Base-by-base conservation (phyloP, 1,140 invertebrate genomes). In the Drosophila virilis region DNA sequence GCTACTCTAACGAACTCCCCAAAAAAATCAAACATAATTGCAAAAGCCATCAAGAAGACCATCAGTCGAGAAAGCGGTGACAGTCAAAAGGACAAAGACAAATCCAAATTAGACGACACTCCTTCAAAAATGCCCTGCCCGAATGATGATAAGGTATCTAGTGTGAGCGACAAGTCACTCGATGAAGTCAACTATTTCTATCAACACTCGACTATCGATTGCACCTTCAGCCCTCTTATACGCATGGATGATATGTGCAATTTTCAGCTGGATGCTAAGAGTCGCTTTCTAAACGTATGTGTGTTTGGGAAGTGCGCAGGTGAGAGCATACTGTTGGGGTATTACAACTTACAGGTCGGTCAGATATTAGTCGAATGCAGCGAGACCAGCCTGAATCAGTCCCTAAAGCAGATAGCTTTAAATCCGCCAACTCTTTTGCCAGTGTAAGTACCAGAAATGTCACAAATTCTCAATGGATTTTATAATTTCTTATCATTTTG, bases 281-380 rank as follows among this genome's bases (percentile, higher is more conserved):
- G 94, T 83, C 95, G 94, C 64, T 98, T 96, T 92, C 93, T 98
- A 42, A 98, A 98, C 92, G 92, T 98, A 1, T 97, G 97, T 70
- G 95, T 98, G 0, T 98, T 97, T n/a, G 91, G 93, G 8, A 93
- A 93, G 51, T 93, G 83, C 33, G 94, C 94, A 8, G 93, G 93
- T 40, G 94, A 95, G 6, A 95, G 96, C 68, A 93, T 94, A 28
- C 91, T 97, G 45, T 85, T 97, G 54, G 97, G 96, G 33, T 96
- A 97, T 91, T 94, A 97, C 32, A 97, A 97, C 90, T 94, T 97
- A 70, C 95, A 97, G 0, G 91, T 98, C 42, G 94, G 94, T 62
- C 94, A 96, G 74, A 94, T 98, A 58, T 91, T 96, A 4, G 94
- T 95, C 5, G 96, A 98, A 81, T 98, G 97, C 91, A 95, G 95